phyloP scores from a whole-genome alignment of 2,113 vertebrate genomes.

The Aramus guarauna region DNA sequence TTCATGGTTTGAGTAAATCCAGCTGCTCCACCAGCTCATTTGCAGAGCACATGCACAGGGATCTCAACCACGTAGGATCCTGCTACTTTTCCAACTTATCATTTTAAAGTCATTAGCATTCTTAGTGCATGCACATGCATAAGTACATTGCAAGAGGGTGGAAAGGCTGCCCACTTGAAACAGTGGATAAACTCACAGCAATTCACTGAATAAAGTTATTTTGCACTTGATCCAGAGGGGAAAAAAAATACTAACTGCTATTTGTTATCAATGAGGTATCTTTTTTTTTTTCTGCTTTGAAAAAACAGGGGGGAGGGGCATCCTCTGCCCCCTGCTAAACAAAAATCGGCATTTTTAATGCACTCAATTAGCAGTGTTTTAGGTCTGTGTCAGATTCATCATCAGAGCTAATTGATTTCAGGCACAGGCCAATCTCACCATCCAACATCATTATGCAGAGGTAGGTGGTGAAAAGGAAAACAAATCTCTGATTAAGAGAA shows the following conservation, averaged over 20 bases:
- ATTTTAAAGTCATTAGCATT: conserved; percentile 36
- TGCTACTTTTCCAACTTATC: neutral
- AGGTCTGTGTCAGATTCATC: conserved; percentile 13
- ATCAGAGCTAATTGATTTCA: conserved; percentile 41
- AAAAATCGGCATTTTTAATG: conserved; percentile 10
- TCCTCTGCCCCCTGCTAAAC: neutral
- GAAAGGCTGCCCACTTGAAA: neutral
- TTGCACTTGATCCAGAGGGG: neutral
- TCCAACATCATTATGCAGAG: conserved; percentile 24
- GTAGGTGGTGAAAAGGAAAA: conserved; percentile 36
- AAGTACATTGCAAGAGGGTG: neutral
- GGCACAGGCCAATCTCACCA: conserved; percentile 21
- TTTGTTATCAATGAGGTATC: neutral
- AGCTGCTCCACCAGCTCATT: conserved; percentile 7
- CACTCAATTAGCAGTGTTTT: conserved; percentile 20
- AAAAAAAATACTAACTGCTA: neutral
- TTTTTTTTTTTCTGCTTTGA: neutral
- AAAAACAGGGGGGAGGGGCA: neutral
- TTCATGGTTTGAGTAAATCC: neutral
- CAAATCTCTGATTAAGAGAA: conserved; percentile 32
- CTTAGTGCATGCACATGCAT: neutral
- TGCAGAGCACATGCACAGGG: neutral
- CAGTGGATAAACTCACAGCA: neutral
- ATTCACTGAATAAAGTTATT: neutral
- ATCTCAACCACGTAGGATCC: neutral